phyloP scores from a whole-genome alignment of 2,797 vertebrate genomes.

The Hydrocynus forskahlii region DNA sequence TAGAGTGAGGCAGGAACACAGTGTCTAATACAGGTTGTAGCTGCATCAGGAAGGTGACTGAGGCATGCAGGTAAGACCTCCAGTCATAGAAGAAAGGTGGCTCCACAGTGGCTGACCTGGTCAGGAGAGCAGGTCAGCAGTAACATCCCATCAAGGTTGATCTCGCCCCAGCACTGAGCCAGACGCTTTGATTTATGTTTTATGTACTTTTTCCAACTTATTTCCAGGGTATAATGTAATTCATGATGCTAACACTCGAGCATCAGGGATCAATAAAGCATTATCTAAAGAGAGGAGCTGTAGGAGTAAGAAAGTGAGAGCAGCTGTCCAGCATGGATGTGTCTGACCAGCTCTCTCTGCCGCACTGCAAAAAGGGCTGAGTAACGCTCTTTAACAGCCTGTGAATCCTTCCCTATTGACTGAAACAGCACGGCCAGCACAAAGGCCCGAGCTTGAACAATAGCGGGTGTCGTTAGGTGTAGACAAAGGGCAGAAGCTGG shows the following conservation, averaged over 20 bases:
- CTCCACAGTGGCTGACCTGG: too few species aligned
- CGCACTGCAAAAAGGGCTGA: conserved; percentile 30
- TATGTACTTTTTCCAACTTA: not conserved
- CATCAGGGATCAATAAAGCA: not conserved
- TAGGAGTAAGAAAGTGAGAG: not conserved
- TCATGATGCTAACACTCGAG: not conserved
- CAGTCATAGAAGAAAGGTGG: too few species aligned
- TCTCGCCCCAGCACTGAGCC: too few species aligned
- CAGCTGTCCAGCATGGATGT: not conserved
- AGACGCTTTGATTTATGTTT: not conserved
- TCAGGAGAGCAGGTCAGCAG: too few species aligned
- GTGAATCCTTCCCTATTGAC: conserved; percentile 38
- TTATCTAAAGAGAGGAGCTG: not conserved
- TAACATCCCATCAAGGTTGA: too few species aligned
- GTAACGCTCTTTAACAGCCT: conserved; percentile 28
- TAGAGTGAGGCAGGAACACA: too few species aligned
- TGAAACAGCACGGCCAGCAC: conserved; percentile 29
- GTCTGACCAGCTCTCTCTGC: conserved; percentile 29
- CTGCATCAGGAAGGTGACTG: too few species aligned
- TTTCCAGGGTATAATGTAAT: not conserved
- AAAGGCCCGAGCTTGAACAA: conserved; percentile 40
- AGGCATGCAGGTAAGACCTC: too few species aligned
- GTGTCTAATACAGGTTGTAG: too few species aligned
- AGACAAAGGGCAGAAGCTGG: conserved; percentile 49
- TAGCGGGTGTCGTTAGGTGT: conserved; percentile 33